Conservation (phyloP, 35 echinoderm and acorn worm genomes). For the Holothuria glaberrima region DNA sequence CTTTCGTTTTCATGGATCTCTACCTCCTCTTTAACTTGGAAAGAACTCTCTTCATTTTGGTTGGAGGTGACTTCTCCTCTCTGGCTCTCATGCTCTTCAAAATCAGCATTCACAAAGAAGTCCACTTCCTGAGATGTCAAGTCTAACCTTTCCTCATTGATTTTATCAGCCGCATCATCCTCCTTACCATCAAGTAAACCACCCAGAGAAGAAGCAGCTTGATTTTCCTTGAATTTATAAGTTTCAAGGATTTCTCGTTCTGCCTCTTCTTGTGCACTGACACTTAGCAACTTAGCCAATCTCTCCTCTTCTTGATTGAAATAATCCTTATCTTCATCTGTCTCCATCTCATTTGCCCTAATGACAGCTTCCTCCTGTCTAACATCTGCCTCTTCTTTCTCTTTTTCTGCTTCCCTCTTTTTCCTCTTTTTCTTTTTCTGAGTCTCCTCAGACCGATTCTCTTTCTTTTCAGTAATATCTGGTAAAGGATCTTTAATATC, state of each 20-base stretch:
- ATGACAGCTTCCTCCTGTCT: background rate
- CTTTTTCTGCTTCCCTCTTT: background rate
- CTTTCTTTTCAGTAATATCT: background rate
- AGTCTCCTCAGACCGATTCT: background rate
- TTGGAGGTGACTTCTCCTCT: slow-evolving; percentile 2
- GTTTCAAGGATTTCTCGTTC: slow-evolving; percentile 55
- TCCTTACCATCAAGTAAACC: background rate
- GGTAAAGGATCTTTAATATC: slow-evolving; percentile 37
- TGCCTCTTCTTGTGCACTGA: slow-evolving; percentile 53
- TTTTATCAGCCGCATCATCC: background rate
- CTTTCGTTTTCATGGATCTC: background rate
- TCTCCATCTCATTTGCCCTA: background rate
- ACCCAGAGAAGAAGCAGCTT: background rate
- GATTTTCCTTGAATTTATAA: background rate
- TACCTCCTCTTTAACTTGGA: background rate
- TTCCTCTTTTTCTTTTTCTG: background rate
- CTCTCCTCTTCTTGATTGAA: background rate
- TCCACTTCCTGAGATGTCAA: background rate
- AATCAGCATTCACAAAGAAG: background rate
- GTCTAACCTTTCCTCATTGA: background rate
- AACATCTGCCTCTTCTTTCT: too few species aligned
- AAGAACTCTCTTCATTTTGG: background rate
- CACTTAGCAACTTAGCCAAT: slow-evolving; percentile 30
- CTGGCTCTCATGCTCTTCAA: slow-evolving; percentile 26
- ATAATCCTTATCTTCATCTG: background rate